Evolutionary conservation across 2,888 invertebrate species (phyloP), one percentile per base, ranked within the genome.

Genomic region (Punctoribates punctum): DNA sequence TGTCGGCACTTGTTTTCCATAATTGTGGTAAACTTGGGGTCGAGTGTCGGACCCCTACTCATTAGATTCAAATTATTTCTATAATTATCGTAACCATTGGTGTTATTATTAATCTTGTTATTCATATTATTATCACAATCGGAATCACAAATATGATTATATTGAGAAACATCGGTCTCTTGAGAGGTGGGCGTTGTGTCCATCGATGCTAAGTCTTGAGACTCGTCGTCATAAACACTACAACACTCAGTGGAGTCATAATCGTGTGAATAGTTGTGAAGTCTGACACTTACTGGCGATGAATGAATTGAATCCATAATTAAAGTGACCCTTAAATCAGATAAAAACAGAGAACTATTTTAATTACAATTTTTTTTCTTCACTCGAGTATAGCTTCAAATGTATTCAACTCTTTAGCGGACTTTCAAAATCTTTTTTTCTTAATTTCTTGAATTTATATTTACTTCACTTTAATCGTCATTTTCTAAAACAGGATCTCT

Each of bases 281-380:
- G 62, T 62, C 15, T 29, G 4, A n/a, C 17, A 17, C 29, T 34
- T 4, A 62, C 17, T 62, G 62, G 62, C 34, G 62, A 62, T 29
- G 29, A 62, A 29, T 62, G 62, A 17, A 62, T 29, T 62, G 62
- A 62, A 62, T 62, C 62, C 62, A 62, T 62, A 62, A 62, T 62
- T 62, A 54, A 62, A 62, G 17, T 34, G 34, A 62, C 62, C 62
- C 62, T 34, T 34, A 25, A 62, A 62, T 62, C 62, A 34, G 62
- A 62, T 62, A 62, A 62, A 15, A n/a, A 60, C 8, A 42, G 42
- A 42, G 8, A 42, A 42, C 8, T 42, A 42, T 42, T 42, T 42
- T 42, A 42, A 42, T 42, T 42, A 42, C 42, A 5, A 42, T 13
- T 42, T 42, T 42, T 42, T 42, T 42, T 9, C 42, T 42, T 42